Evolutionary conservation across 2,113 vertebrate species (phyloP).

Genomic region (Hystrix brachyura): DNA sequence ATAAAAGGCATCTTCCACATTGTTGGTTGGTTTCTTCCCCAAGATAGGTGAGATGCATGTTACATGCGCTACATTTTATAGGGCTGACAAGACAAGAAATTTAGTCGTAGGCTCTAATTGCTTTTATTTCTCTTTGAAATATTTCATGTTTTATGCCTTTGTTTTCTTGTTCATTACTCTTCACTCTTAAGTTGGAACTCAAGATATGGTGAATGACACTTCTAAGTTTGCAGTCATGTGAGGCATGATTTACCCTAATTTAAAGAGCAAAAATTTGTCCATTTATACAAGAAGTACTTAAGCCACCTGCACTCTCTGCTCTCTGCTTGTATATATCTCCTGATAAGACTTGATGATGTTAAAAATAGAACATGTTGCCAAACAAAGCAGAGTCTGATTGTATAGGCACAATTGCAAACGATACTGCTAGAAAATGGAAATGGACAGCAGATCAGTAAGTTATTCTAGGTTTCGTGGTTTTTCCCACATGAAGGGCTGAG

Average conservation of each 20-base stretch:
- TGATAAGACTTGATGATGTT: conserved; percentile 38
- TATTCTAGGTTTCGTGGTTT: neutral
- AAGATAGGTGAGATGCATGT: neutral
- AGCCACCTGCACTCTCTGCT: conserved; percentile 6
- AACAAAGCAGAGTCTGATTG: conserved; percentile 28
- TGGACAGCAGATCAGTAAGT: neutral
- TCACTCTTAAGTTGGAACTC: neutral
- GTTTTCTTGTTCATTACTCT: neutral
- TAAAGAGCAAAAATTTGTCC: conserved; percentile 24
- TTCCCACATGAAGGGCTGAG: neutral
- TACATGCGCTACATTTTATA: neutral
- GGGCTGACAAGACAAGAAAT: neutral
- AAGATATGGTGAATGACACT: neutral
- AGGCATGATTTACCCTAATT: conserved; percentile 27
- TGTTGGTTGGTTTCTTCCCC: neutral
- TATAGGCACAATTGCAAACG: neutral
- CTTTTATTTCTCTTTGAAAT: conserved; percentile 38
- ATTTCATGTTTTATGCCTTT: neutral
- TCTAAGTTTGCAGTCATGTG: conserved; percentile 22
- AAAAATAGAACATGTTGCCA: conserved; percentile 49
- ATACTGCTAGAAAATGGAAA: neutral
- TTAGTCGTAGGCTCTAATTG: neutral
- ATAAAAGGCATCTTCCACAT: neutral
- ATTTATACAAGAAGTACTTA: neutral
- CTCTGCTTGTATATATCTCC: conserved; percentile 47